A percentile compares a stretch with the other conserved stretches of the same genome.
Evolutionary conservation across 2,888 invertebrate genomes (phyloP).

Genomic region (Ceratothoa steindachneri): DNA sequence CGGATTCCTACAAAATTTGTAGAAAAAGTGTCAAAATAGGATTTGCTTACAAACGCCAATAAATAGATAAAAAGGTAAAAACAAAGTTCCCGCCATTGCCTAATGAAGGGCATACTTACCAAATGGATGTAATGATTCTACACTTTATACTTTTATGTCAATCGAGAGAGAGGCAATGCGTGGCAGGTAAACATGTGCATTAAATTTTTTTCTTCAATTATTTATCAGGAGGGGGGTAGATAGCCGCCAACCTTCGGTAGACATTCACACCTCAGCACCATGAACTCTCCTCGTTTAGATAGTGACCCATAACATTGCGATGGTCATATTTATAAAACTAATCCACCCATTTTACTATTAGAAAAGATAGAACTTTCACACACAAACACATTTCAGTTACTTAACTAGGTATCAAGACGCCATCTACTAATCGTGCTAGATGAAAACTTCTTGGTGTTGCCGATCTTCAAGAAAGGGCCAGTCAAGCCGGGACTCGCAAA

Average conservation of each 20-base stretch:
- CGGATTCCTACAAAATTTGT: slow-evolving; percentile 45
- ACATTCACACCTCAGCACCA: slow-evolving; percentile 45
- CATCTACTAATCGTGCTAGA: slow-evolving; percentile 27
- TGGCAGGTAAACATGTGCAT: slow-evolving; percentile 34
- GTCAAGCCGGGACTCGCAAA: slow-evolving; percentile 36
- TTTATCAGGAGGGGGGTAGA: too few species aligned
- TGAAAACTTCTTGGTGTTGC: slow-evolving; percentile 32
- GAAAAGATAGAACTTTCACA: too few species aligned
- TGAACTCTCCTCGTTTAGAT: too few species aligned
- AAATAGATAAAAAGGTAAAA: neutral
- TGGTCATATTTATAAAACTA: neutral
- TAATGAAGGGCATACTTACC: neutral
- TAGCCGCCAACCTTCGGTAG: slow-evolving; percentile 40
- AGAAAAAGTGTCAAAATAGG: neutral
- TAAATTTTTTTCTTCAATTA: slow-evolving; percentile 42
- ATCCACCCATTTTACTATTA: neutral
- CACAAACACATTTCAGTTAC: too few species aligned
- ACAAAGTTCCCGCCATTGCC: neutral
- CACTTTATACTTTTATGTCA: too few species aligned
- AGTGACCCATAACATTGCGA: neutral
- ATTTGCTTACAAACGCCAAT: neutral
- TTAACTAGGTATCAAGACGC: too few species aligned
- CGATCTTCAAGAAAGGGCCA: slow-evolving; percentile 43
- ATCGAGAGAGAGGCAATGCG: neutral
- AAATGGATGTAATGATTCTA: neutral